Evolutionary conservation across 1,140 invertebrate genomes (phyloP), one percentile per base, ranked within the genome.

Genomic region (Scylla paramamosain): DNA sequence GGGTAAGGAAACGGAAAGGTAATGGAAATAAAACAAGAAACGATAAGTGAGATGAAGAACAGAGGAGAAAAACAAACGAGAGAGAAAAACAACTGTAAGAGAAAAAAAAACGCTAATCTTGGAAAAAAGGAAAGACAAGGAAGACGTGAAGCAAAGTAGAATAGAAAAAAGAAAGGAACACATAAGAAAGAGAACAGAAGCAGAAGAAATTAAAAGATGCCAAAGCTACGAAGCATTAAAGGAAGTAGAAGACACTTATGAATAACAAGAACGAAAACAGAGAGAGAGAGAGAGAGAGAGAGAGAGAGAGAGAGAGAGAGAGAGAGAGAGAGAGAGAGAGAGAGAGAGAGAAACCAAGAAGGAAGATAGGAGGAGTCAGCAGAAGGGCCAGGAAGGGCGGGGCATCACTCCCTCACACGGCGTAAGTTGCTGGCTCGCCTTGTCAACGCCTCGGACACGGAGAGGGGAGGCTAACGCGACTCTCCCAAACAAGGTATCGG

Each of bases 301-400:
- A 59, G 52, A 59, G 52, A 59, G 52, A 29, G 87, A 88, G 87
- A 29, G 87, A 83, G 83, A 86, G 83, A 86, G 83, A 86, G 83
- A 86, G 83, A 86, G 83, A 86, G 83, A 86, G 83, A 86, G 83
- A 86, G 83, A 86, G 83, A 86, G 83, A 86, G 83, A 86, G 83
- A 86, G 83, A 86, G 83, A 86, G 83, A 28, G 83, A 20, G 83
- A 20, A 20, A 20, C 8, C 28, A 25, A 88, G 25, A 88, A 46
- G 45, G 86, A 88, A 28, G 45, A 46, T 6, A 32, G 86, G 45
- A 46, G 45, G 86, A 88, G 14, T 7, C n/a, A 86, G 20, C 4
- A 32, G 32, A 28, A 1, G 84, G 84, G 10, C 12, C 29, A 39
- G 25, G 31, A 25, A 87, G 86, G 31, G 86, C 86, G 31, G 2